These are phyloP conservation scores for Polyommatus icarus DNA, from an alignment of 2,888 invertebrate genomes.

Conservation along the genomic window DNA sequence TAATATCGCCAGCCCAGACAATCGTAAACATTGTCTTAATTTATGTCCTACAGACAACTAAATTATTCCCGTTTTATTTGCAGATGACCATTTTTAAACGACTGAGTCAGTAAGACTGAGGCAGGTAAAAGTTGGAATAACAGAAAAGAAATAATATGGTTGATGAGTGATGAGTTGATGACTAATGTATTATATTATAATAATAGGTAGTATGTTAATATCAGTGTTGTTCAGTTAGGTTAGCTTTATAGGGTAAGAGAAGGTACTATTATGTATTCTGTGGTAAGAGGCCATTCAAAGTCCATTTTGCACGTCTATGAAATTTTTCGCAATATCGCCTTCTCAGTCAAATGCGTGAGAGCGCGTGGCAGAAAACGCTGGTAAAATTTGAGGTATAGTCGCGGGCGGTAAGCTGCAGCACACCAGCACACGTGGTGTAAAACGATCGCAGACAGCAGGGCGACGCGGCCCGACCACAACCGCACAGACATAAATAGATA, in stretches of 20 bases:
- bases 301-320: too few species aligned
- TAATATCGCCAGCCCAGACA: slow-evolving; percentile 1
- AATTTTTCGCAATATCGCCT: too few species aligned
- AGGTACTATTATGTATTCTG: too few species aligned
- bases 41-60: background rate
- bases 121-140: too few species aligned
- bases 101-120: background rate
- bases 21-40: slow-evolving; percentile 11
- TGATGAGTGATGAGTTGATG: too few species aligned
- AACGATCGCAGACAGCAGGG: slow-evolving; percentile 30
- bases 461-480: slow-evolving; percentile 26
- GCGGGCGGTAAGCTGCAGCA: background rate
- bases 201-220: too few species aligned
- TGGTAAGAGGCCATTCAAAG: too few species aligned
- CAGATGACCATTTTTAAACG: background rate
- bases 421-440: background rate
- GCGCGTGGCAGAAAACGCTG: background rate
- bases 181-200: too few species aligned
- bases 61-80: background rate
- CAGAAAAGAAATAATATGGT: too few species aligned
- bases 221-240: too few species aligned
- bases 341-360: too few species aligned
- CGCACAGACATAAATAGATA: slow-evolving; percentile 23
- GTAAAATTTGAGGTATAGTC: background rate
- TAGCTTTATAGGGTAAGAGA: too few species aligned